A percentile compares a stretch with the other conserved stretches of the same genome.
These are phyloP conservation scores for Acanthopleura granulata DNA, from an alignment of 2,888 invertebrate species.

Conservation along the genomic window DNA sequence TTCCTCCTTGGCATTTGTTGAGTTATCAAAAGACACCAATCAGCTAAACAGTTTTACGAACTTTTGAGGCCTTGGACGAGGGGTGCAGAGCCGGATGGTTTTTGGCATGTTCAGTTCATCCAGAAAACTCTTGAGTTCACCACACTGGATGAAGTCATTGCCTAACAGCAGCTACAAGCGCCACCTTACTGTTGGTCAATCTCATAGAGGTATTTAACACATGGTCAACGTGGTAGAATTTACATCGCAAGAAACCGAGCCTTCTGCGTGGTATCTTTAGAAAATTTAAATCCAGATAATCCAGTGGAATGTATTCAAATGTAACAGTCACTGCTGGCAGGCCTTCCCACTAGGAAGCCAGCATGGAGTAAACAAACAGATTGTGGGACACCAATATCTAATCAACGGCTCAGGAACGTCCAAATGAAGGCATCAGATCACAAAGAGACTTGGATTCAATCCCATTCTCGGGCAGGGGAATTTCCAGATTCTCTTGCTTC, in stretches of 20 bases:
- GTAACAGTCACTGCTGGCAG: too few species aligned
- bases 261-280: neutral
- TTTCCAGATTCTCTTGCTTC: too few species aligned
- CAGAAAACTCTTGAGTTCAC: constrained; percentile 79
- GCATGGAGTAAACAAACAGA: too few species aligned
- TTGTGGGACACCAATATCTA: too few species aligned
- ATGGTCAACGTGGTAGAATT: constrained; percentile 80
- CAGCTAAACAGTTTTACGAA: constrained; percentile 82
- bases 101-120: constrained; percentile 73
- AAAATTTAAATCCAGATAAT: constrained; percentile 57
- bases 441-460: too few species aligned
- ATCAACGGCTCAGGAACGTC: too few species aligned
- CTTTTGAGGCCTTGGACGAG: constrained; percentile 48
- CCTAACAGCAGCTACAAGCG: constrained; percentile 88
- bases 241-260: constrained; percentile 37
- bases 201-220: constrained; percentile 79
- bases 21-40: constrained; percentile 78
- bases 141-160: constrained; percentile 85
- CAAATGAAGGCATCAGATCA: too few species aligned
- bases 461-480: too few species aligned
- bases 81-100: constrained; percentile 46
- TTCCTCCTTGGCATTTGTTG: constrained; percentile 69
- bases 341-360: too few species aligned
- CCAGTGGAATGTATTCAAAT: constrained; percentile 81
- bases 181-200: constrained; percentile 78